Evolutionary conservation across 2,888 invertebrate species (phyloP), one percentile per base, ranked within the genome.

Genomic region (Neuroscelio doddi): DNA sequence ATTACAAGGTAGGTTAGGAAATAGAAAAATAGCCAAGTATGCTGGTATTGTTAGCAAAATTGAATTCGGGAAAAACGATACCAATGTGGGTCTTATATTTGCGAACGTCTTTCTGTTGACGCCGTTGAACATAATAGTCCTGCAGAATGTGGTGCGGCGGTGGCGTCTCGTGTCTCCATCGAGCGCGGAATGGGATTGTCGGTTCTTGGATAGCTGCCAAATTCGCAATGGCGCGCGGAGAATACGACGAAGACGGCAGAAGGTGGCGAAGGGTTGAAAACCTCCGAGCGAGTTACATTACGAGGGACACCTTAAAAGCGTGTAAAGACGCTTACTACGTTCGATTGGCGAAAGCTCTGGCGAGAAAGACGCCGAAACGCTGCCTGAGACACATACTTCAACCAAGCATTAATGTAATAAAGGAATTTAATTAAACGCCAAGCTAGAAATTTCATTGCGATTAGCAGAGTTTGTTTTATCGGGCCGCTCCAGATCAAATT

Each of bases 401-500:
- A 26, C 10, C 36, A 8, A 9, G 29, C 44, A 51, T 64, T 64
- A 55, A 64, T 57, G 53, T 56, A 64, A 64, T 53, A 53, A 64
- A 50, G 57, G 45, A 64, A 53, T 58, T 55, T 59, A 64, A 65
- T 65, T 59, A 65, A 65, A 65, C 45, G 30, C 46, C 36, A 32
- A 24, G 47, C 21, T 56, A 26, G 51, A 36, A 42, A 59, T 65
- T 59, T 50, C 56, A 65, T 59, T 57, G 47, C 44, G 39, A 65
- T 61, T 65, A 61, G 49, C 52, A 29, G 45, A 32, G 49, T 61
- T 61, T 57, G 65, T 61, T 65, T 65, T 57, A 56, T 61, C 45
- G 52, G 16, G 44, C 27, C 10, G 14, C 41, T 14, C 32, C 42
- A 41, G 47, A 61, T 55, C 56, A 61, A 57, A 66, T 45, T 53